Conservation (phyloP, 2,797 vertebrate genomes). For the Schizopygopsis malacanthus region DNA sequence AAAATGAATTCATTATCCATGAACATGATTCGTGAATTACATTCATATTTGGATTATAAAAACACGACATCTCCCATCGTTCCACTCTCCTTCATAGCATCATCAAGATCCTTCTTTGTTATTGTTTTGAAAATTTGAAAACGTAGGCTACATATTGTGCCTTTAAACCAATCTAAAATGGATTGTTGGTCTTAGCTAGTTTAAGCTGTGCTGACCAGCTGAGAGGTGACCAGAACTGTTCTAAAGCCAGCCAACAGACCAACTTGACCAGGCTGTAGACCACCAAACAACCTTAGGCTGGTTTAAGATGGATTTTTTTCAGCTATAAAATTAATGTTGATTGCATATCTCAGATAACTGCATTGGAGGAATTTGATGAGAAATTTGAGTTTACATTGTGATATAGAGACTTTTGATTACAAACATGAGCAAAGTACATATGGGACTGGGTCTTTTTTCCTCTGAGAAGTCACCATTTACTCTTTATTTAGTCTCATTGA, state of each 20-base stretch:
- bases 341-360: neutral
- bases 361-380: neutral
- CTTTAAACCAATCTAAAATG: neutral
- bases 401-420: neutral
- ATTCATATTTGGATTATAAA: too few species aligned
- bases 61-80: neutral
- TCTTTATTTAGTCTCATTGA: neutral
- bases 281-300: neutral
- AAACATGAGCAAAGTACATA: neutral
- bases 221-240: neutral
- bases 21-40: too few species aligned
- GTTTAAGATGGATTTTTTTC: neutral
- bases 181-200: neutral
- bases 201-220: neutral
- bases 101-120: neutral
- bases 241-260: neutral
- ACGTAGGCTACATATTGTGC: too few species aligned
- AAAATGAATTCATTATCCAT: too few species aligned
- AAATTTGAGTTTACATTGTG: neutral
- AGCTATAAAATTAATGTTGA: neutral
- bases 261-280: neutral
- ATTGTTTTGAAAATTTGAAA: neutral
- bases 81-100: neutral
- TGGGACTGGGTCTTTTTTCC: neutral
- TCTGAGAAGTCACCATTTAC: neutral